Base-by-base conservation (phyloP, 2,113 vertebrate genomes). In the Oenanthe melanoleuca region DNA sequence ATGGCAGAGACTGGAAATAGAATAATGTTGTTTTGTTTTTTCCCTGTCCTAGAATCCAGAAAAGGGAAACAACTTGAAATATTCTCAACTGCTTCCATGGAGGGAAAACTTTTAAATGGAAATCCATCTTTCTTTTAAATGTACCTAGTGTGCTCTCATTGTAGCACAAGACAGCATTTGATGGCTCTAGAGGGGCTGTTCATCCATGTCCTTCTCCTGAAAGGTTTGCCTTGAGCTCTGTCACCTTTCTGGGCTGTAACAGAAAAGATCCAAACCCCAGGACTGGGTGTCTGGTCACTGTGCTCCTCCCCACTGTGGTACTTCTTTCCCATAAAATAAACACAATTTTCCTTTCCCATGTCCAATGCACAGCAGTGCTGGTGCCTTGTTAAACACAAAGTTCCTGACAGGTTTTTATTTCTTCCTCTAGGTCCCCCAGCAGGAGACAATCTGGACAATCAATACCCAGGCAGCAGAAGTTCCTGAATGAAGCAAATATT, bases 231-330 rank as follows among this genome's bases (percentile, higher is more conserved):
- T 44, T 52, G n/a, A 52, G 4, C 45, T 28, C n/a, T 38, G 12
- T 33, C 21, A 26, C 26, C 11, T 23, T 3, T 34, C 21, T 59
- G 52, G 50, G 49, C 37, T 3, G 0, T 12, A 7, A 59, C 0
- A 63, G 11, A 53, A 40, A 13, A 83, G 13, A 23, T 34, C 21
- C 31, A 69, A 34, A 74, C 8, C 57, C 42, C 5, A 10, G 21
- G 12, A 23, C 23, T 8, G 59, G 13, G 8, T 42, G 31, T 19
- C 40, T 13, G 33, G 34, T 11, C 50, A 21, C 22, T 5, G 26
- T 26, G 23, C 1, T 40, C 31, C 50, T 61, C 40, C 45, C 4
- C 50, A 24, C 16, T 8, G 7, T 3, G 14, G 1, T 2, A 40
- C 16, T 20, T n/a, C 45, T 49, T 55, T 24, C 42, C 38, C 1